Conservation (phyloP, 2,113 vertebrate species). For the Agelaius phoeniceus region DNA sequence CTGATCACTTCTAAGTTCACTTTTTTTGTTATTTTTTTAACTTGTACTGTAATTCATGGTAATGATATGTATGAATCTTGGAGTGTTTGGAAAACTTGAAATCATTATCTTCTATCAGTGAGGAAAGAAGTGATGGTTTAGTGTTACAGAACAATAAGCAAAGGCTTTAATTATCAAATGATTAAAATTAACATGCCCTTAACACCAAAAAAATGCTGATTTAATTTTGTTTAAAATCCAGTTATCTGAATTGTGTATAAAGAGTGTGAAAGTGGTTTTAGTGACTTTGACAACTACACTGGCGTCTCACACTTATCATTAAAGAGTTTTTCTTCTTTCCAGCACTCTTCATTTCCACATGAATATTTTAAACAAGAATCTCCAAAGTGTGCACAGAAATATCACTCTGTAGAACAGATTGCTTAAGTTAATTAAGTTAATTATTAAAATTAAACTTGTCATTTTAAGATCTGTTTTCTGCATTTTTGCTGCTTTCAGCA, state of each 20-base stretch:
- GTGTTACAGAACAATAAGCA: slow-evolving; percentile 12
- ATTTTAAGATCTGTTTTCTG: neutral
- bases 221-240: neutral
- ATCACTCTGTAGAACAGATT: neutral
- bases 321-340: neutral
- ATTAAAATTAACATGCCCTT: slow-evolving; percentile 37
- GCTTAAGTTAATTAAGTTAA: neutral
- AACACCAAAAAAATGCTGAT: neutral
- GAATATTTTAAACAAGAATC: neutral
- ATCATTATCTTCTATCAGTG: neutral
- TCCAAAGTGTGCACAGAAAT: neutral
- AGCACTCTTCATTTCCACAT: neutral
- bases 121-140: slow-evolving; percentile 13
- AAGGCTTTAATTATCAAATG: slow-evolving; percentile 46
- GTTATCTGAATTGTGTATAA: neutral
- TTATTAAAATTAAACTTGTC: neutral
- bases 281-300: neutral
- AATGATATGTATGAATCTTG: neutral
- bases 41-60: neutral
- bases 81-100: neutral
- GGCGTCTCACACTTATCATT: neutral
- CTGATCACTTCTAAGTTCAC: neutral
- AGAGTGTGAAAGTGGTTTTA: neutral
- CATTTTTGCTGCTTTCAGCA: neutral
- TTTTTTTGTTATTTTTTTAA: neutral